Evolutionary conservation across 2,797 vertebrate species (phyloP).

Genomic region (Onychomys arenicola): DNA sequence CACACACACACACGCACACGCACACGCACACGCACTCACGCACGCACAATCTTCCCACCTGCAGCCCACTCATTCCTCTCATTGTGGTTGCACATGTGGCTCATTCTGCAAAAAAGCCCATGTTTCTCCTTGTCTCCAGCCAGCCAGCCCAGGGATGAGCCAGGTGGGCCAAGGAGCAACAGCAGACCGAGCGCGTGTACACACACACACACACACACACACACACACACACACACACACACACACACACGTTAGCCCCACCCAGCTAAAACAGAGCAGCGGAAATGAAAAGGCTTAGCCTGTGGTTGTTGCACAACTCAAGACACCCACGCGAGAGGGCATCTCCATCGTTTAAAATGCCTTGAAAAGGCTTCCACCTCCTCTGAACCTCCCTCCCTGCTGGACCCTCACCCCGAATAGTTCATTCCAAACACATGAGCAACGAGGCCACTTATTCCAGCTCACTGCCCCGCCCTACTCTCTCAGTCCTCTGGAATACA

Average conservation of each 20-base stretch:
- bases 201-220: not conserved
- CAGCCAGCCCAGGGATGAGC: not conserved
- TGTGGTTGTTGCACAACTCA: not conserved
- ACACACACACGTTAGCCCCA: not conserved
- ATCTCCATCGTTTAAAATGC: too few species aligned
- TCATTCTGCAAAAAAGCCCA: not conserved
- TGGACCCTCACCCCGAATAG: not conserved
- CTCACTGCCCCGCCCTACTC: not conserved
- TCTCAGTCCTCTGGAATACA: not conserved
- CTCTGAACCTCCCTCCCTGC: not conserved
- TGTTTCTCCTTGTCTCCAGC: not conserved
- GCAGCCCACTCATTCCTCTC: not conserved
- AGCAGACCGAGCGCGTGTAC: rapidly evolving
- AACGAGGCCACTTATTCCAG: not conserved
- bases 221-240: not conserved
- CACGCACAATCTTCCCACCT: not conserved
- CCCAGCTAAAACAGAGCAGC: not conserved
- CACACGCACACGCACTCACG: not conserved
- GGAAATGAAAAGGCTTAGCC: not conserved
- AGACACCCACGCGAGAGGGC: not conserved
- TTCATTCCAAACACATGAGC: not conserved
- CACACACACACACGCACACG: not conserved
- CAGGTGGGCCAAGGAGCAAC: not conserved
- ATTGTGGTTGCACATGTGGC: rapidly evolving
- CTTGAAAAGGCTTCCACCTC: not conserved